phyloP scores from a whole-genome alignment of 2,888 invertebrate species.

The Zootermopsis nevadensis region DNA sequence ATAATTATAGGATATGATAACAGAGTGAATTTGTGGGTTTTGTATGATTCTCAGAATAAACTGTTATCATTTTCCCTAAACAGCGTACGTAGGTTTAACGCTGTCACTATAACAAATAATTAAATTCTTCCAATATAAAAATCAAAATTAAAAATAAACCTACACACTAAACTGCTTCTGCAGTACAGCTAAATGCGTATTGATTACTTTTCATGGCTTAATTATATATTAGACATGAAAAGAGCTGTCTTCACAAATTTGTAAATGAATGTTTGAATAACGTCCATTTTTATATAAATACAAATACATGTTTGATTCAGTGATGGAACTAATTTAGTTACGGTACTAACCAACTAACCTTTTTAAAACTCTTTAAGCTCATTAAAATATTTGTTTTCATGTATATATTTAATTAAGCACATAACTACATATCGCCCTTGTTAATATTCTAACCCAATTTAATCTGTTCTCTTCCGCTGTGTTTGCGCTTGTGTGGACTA shows the following conservation, averaged over 20 bases:
- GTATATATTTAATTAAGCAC: background rate
- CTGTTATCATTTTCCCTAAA: no score
- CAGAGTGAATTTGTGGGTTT: no score
- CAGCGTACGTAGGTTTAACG: no score
- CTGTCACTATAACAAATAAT: no score
- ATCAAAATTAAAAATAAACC: no score
- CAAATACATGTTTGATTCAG: background rate
- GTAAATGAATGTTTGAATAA: background rate
- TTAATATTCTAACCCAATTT: conserved; percentile 1
- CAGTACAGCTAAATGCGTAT: no score
- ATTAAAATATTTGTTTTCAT: conserved; percentile 5
- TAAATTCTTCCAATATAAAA: no score
- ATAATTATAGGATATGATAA: no score
- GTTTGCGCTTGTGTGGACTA: background rate
- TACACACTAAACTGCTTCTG: no score
- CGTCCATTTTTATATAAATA: background rate
- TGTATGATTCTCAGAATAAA: no score
- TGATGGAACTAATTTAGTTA: background rate
- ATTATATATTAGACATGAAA: background rate
- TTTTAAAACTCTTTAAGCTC: background rate
- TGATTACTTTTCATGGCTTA: no score
- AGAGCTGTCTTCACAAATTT: background rate
- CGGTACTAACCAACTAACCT: background rate
- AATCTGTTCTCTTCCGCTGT: background rate
- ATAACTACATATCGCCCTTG: background rate